phyloP scores from a whole-genome alignment of 2,113 vertebrate genomes.

The Progne subis region DNA sequence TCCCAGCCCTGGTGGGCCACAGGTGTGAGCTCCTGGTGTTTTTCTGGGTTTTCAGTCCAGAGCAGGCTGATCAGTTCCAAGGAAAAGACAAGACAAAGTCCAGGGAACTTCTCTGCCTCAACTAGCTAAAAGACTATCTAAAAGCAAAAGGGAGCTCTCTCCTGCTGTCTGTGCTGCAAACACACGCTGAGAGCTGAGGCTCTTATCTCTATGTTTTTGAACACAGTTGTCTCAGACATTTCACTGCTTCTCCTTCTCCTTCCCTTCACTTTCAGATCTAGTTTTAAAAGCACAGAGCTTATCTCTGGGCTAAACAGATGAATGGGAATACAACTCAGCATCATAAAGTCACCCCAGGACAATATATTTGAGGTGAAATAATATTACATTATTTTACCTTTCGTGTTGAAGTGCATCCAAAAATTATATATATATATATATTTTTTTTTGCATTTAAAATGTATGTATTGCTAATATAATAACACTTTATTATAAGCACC shows the following conservation, averaged over 20 bases:
- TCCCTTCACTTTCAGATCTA: neutral
- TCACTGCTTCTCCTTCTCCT: accelerated
- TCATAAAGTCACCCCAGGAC: neutral
- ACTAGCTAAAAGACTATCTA: neutral
- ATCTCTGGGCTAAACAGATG: neutral
- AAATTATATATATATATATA: neutral
- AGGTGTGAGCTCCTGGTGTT: neutral
- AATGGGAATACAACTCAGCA: neutral
- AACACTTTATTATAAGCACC: neutral
- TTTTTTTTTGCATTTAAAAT: neutral
- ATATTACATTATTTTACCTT: neutral
- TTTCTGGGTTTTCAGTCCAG: neutral
- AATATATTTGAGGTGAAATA: neutral
- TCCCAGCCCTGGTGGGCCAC: accelerated
- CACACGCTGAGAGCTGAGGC: too few species aligned
- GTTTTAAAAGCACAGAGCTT: neutral
- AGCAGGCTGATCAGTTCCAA: too few species aligned
- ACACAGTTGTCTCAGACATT: neutral
- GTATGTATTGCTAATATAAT: neutral
- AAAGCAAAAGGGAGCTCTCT: neutral
- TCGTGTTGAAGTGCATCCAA: neutral
- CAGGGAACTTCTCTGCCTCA: neutral
- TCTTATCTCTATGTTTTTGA: neutral
- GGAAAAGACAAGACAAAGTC: neutral
- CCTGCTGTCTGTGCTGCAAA: neutral